Conservation (phyloP, 2,888 invertebrate genomes). For the Volucella bombylans region DNA sequence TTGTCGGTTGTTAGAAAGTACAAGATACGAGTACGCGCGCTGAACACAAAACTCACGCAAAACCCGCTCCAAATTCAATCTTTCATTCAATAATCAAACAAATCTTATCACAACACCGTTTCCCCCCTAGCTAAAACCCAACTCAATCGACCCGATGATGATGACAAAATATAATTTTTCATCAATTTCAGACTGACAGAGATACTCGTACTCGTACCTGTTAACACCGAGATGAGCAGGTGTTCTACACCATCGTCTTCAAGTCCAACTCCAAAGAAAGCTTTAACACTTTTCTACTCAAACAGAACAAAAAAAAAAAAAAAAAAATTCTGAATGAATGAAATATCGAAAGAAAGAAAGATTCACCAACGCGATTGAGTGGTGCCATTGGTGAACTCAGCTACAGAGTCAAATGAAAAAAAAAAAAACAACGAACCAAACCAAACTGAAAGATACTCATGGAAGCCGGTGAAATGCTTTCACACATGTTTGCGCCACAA, state of each 20-base stretch:
- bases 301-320: background rate
- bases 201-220: constrained; percentile 47
- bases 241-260: constrained; percentile 47
- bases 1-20: constrained; percentile 48
- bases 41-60: constrained; percentile 1
- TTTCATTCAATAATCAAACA: constrained; percentile 49
- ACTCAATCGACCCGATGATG: constrained; percentile 6
- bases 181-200: constrained; percentile 42
- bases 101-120: constrained; percentile 55
- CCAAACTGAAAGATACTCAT: background rate
- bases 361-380: constrained; percentile 58
- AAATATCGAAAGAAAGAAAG: background rate
- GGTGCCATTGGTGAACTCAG: constrained; percentile 51
- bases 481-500: constrained; percentile 56
- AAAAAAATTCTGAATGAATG: constrained; percentile 63
- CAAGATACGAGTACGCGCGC: constrained; percentile 25
- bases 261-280: constrained; percentile 45
- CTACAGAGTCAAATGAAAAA: constrained; percentile 11
- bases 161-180: constrained; percentile 70
- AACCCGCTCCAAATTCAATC: constrained; percentile 52
- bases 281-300: constrained; percentile 52
- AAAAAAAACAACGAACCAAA: constrained; percentile 18
- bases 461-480: constrained; percentile 66
- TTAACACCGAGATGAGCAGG: constrained; percentile 65
- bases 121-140: constrained; percentile 22